Conservation (phyloP, 2,888 invertebrate genomes). For the Lysandra bellargus region DNA sequence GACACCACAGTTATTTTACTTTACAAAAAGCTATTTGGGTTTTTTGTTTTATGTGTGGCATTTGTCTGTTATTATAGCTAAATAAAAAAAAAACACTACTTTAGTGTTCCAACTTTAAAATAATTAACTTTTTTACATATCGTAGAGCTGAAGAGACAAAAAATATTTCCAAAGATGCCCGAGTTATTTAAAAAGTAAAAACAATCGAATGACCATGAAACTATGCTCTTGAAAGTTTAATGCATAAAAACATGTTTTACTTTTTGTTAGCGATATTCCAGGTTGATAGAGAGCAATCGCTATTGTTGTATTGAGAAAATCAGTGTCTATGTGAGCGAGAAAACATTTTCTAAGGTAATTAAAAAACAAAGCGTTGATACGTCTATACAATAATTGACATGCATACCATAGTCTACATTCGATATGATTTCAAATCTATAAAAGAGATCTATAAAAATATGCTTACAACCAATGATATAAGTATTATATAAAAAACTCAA, state of each 20-base stretch:
- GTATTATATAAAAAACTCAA: too few relatives aligned
- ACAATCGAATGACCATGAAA: conserved; percentile 11
- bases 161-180: not conserved
- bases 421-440: too few relatives aligned
- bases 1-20: not conserved
- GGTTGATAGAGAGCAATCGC: conserved; percentile 34
- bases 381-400: not conserved
- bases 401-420: not conserved
- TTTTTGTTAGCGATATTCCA: not conserved
- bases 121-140: not conserved
- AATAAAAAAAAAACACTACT: too few relatives aligned
- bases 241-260: conserved; percentile 3
- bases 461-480: too few relatives aligned
- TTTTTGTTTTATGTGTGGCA: not conserved
- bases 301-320: conserved; percentile 42
- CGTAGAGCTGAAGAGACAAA: not conserved
- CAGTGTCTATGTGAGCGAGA: conserved; percentile 49
- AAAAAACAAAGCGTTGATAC: not conserved
- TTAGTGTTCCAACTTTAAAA: too few relatives aligned
- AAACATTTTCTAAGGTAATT: conserved; percentile 29
- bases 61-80: too few relatives aligned
- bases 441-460: too few relatives aligned
- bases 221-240: conserved; percentile 5
- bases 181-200: not conserved
- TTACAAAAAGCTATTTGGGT: not conserved